Evolutionary conservation across 1,140 invertebrate species (phyloP).

Genomic region (Gonioctena quinquepunctata): DNA sequence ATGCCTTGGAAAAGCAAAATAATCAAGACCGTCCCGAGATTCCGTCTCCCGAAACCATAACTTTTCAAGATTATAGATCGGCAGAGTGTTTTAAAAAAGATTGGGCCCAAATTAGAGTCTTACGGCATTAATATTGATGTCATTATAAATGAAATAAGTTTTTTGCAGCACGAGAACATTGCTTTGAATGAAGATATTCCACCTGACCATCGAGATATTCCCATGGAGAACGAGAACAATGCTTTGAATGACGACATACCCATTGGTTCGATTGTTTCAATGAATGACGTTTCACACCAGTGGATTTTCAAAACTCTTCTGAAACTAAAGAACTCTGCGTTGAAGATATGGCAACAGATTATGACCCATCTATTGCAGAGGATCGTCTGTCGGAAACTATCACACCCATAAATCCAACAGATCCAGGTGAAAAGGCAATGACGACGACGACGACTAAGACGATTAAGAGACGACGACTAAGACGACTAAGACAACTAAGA

Average conservation of each 20-base stretch:
- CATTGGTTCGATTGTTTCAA: background rate
- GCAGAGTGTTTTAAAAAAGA: background rate
- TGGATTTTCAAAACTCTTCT: too few species aligned
- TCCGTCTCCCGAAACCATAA: background rate
- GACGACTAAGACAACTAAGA: too few species aligned
- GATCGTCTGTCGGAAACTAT: background rate
- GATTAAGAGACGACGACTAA: too few species aligned
- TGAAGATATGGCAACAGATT: too few species aligned
- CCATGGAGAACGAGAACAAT: background rate
- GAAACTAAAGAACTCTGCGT: too few species aligned
- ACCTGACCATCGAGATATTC: background rate
- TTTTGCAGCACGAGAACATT: constrained; percentile 47
- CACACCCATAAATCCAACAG: background rate
- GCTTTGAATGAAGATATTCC: constrained; percentile 8
- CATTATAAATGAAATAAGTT: constrained; percentile 4
- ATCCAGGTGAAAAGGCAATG: background rate
- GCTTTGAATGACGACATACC: background rate
- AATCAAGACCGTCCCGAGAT: background rate
- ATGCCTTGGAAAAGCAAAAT: background rate
- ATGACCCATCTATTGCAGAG: too few species aligned
- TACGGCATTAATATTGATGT: background rate
- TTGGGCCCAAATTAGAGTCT: background rate
- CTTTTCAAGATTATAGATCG: background rate
- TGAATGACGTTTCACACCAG: background rate
- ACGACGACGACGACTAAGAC: too few species aligned